Base-by-base conservation (phyloP, 2,888 invertebrate genomes). In the Lathronympha strigana region DNA sequence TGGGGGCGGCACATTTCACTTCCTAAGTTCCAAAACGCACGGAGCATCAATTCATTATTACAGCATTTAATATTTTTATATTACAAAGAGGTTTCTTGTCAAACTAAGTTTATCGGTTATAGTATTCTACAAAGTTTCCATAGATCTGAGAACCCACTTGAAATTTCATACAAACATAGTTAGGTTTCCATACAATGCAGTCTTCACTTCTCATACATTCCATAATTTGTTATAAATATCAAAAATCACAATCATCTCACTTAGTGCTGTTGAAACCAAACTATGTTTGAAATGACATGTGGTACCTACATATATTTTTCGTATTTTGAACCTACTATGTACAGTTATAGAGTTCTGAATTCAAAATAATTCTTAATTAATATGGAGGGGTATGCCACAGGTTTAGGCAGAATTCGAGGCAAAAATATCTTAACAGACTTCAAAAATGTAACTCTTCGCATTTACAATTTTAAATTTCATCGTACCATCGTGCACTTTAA, bases 201-300 rank as follows among this genome's bases (percentile, higher is more conserved):
- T 43, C 57, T 63, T 47, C 53, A 50, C 54, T 31, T 63, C 36
- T 51, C 47, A 23, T 36, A 36, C 36, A 53, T 36, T 53, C 53
- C 23, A 23, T 36, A 21, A 31, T 19, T 33, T 19, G 2, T 51
- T 33, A 51, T 49, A 51, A 17, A 51, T 53, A 53, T 53, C 36
- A 53, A 53, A 53, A 15, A 53, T 36, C 50, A 33, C 23, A 13
- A 45, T 49, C 31, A 19, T 19, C 19, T 2, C n/a, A n/a, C 47
- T n/a, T 1, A 23, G 21, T n/a, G n/a, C 21, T 38, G 15, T 53
- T 23, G 36, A 38, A 53, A 53, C 53, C n/a, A 36, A 36, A 53
- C 33, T 51, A 51, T 21, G n/a, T 21, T 21, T 8, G 17, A 6
- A 31, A 0, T 40, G 17, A 40, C 17, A 8, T 9, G 1, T 19